These are phyloP conservation scores for Lasioglossum albipes DNA, from an alignment of 1,140 invertebrate species.

Conservation along the genomic window DNA sequence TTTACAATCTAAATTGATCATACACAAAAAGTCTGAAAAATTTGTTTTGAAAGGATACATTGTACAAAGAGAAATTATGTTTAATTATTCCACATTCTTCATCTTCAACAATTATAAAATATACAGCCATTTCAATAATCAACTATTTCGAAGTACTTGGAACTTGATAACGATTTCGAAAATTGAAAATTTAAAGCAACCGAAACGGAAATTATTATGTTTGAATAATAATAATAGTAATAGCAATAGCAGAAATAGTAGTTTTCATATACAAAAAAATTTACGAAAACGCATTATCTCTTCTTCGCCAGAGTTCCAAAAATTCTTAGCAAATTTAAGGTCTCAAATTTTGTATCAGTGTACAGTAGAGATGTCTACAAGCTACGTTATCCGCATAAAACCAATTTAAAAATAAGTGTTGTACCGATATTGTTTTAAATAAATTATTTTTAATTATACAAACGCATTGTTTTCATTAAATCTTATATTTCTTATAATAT, in stretches of 20 bases:
- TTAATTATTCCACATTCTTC: constrained; percentile 2
- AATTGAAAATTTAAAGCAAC: neutral
- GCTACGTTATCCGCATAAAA: constrained; percentile 19
- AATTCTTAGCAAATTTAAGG: constrained; percentile 33
- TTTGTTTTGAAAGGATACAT: neutral
- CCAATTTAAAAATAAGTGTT: neutral
- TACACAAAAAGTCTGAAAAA: neutral
- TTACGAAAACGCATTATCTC: constrained; percentile 29
- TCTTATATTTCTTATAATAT: constrained; percentile 2
- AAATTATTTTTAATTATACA: constrained; percentile 6
- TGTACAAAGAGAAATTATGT: constrained; percentile 23
- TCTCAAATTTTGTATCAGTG: constrained; percentile 11
- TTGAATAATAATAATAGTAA: neutral
- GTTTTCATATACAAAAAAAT: neutral
- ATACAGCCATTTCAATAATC: constrained; percentile 1
- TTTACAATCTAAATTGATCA: neutral
- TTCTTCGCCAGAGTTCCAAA: constrained; percentile 42
- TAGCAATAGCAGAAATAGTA: neutral
- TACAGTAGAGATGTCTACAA: constrained; percentile 15
- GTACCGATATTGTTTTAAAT: neutral
- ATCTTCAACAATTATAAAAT: constrained; percentile 15
- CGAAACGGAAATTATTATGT: neutral
- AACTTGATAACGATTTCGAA: neutral
- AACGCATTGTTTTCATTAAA: neutral
- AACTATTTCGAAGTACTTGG: constrained; percentile 4